Base-by-base conservation (phyloP, 2,888 invertebrate genomes). In the Anaspis maculata region DNA sequence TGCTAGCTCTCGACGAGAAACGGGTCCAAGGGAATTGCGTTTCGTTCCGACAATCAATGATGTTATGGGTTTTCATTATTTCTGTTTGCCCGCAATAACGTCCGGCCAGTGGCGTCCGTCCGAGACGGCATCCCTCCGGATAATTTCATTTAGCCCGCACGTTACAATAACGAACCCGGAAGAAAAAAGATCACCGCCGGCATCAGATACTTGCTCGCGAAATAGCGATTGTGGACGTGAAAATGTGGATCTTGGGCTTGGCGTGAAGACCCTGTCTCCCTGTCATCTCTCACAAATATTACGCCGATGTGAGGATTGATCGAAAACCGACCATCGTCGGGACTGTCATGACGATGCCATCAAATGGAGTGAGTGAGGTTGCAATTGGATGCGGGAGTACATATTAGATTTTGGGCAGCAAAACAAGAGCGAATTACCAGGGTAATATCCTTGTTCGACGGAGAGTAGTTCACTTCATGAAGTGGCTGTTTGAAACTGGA, bases 61-160 rank as follows among this genome's bases (percentile, higher is more conserved):
- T 41, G 43, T 49, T 49, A 49, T 49, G 47, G 41, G 40, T 47
- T 49, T 44, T 49, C 46, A 47, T 49, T 49, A 48, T 44, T 45
- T 46, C 42, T 46, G 42, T 48, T 44, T 42, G 41, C 46, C 37
- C 37, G 40, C 39, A 42, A 44, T 42, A 43, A 41, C 37, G 30
- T 36, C 35, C 36, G 35, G 34, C 39, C 39, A 39, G 39, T 34
- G 39, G 39, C 35, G n/a, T n/a, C n/a, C n/a, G n/a, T n/a, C n/a
- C n/a, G n/a, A n/a, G n/a, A n/a, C n/a, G n/a, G 38, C 30, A 33
- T 19, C 27, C 14, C 16, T 24, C 9, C 33, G 19, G 34, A 30
- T 19, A 30, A 34, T 30, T 30, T 29, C 25, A 34, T 29, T 34
- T 34, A 16, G 28, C 28, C 24, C 28, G 28, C 14, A 19, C 25